A percentile compares a stretch with the other conserved stretches of the same genome.
Evolutionary conservation across 2,888 invertebrate species (phyloP).

Genomic region (Trypoxylon attenuatum): DNA sequence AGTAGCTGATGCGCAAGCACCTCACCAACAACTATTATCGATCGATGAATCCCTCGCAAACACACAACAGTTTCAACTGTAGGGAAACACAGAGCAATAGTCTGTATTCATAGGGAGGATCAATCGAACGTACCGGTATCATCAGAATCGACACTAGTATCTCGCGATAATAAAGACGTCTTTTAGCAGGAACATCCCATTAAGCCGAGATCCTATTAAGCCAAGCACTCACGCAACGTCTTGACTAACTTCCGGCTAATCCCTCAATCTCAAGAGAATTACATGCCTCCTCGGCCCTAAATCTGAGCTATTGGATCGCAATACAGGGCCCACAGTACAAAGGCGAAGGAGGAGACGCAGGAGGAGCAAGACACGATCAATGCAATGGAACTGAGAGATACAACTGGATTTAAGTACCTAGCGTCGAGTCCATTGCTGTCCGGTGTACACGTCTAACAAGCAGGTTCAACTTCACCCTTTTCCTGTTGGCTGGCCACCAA

Average conservation of each 20-base stretch:
- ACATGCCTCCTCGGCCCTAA: neutral
- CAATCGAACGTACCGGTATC: too few species aligned
- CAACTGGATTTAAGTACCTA: neutral
- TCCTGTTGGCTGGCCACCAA: neutral
- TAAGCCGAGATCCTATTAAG: too few species aligned
- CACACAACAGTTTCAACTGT: too few species aligned
- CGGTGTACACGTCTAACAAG: conserved; percentile 4
- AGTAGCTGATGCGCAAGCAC: neutral
- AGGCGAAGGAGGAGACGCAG: too few species aligned
- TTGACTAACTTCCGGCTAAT: neutral
- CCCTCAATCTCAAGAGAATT: neutral
- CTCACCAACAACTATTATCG: neutral
- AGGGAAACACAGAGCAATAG: too few species aligned
- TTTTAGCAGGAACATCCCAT: too few species aligned
- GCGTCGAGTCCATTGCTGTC: neutral
- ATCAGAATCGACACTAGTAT: too few species aligned
- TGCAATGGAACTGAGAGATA: neutral
- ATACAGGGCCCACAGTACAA: neutral
- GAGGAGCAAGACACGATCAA: neutral
- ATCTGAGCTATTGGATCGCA: neutral
- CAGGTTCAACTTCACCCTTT: conserved; percentile 5
- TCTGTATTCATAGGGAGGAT: too few species aligned
- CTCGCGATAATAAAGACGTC: neutral
- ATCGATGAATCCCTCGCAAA: too few species aligned
- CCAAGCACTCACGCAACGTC: neutral